Evolutionary conservation across 2,797 vertebrate species (phyloP).

Genomic region (Hemibagrus guttatus): DNA sequence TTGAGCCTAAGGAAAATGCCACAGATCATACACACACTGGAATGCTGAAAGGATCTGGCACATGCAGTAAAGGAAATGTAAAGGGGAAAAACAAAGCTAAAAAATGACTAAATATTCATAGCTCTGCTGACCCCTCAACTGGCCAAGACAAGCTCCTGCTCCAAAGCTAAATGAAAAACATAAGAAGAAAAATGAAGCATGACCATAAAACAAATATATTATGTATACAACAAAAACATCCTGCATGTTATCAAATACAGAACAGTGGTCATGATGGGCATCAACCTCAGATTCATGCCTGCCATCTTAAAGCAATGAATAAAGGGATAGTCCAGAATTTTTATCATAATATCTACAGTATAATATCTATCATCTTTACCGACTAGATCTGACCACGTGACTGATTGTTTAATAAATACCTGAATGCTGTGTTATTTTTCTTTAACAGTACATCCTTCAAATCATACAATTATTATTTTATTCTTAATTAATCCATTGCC

Average conservation of each 20-base stretch:
- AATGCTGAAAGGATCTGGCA: slow-evolving; percentile 30
- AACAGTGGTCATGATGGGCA: neutral
- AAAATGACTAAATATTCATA: slow-evolving; percentile 63
- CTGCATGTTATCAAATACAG: neutral
- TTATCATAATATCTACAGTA: neutral
- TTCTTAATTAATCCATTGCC: neutral
- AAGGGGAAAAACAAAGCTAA: slow-evolving; percentile 45
- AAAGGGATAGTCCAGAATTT: neutral
- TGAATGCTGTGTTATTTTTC: neutral
- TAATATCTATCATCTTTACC: neutral
- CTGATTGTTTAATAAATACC: neutral
- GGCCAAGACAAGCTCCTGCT: slow-evolving; percentile 12
- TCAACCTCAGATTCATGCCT: neutral
- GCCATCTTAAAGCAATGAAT: neutral
- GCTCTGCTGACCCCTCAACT: slow-evolving; percentile 54
- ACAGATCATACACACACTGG: slow-evolving; percentile 27
- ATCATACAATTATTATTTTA: neutral
- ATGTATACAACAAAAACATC: neutral
- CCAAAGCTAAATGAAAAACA: slow-evolving; percentile 29
- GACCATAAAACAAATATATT: neutral
- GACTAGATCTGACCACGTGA: neutral
- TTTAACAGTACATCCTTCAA: neutral
- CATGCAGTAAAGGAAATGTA: slow-evolving; percentile 17
- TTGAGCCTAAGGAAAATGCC: slow-evolving; percentile 8
- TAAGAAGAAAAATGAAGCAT: neutral